Conservation (phyloP, 2,113 vertebrate genomes). For the Sula dactylatra region DNA sequence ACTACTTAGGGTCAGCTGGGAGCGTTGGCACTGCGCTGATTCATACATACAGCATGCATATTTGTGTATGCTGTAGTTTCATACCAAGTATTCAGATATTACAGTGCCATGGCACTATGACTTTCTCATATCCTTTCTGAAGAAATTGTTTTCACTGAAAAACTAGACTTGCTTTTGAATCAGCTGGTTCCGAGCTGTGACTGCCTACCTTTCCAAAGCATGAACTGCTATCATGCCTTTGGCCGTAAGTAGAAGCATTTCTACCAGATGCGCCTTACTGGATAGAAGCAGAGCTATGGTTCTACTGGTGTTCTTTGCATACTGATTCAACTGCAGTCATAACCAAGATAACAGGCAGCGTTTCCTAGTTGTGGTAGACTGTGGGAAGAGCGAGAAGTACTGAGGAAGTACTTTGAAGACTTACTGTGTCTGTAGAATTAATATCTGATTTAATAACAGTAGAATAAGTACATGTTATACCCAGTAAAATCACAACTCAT, state of each 20-base stretch:
- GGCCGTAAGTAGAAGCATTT: background rate
- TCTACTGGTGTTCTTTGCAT: background rate
- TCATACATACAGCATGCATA: fast-evolving
- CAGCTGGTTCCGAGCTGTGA: background rate
- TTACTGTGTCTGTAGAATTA: background rate
- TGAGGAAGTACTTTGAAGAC: background rate
- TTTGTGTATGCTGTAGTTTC: background rate
- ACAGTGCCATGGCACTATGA: background rate
- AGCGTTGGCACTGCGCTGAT: background rate
- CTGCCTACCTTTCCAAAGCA: background rate
- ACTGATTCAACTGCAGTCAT: background rate
- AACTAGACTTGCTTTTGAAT: background rate
- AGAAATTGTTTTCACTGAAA: background rate
- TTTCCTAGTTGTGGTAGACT: background rate
- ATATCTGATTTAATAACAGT: background rate
- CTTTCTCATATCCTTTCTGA: background rate
- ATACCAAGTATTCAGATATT: background rate
- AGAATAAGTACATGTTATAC: background rate
- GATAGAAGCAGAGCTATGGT: background rate
- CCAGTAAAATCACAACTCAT: background rate
- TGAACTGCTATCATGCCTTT: background rate
- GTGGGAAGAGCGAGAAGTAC: background rate
- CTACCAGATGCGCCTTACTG: background rate
- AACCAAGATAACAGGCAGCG: background rate
- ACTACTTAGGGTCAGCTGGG: background rate